These are phyloP conservation scores for Takifugu rubripes DNA, from an alignment of 2,797 vertebrate species.

Conservation along the genomic window DNA sequence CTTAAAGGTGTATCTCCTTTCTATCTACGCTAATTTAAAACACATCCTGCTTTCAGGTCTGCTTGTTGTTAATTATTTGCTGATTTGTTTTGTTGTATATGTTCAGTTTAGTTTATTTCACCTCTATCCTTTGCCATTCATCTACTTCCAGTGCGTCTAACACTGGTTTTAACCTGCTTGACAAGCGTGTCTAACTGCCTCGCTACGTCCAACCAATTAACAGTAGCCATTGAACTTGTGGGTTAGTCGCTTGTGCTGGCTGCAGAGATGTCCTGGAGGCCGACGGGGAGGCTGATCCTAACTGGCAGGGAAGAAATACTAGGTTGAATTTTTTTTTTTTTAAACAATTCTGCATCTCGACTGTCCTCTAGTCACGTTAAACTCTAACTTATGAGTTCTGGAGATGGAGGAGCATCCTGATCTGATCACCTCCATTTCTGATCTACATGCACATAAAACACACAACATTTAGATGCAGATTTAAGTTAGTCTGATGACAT, in stretches of 20 bases:
- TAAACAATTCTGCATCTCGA: background rate
- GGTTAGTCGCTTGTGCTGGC: constrained; percentile 4
- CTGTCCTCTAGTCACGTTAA: constrained; percentile 5
- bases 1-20: too few relatives aligned
- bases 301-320: constrained; percentile 23
- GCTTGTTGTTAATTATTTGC: background rate
- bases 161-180: constrained; percentile 24
- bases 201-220: constrained; percentile 9
- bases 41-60: too few relatives aligned
- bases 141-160: background rate
- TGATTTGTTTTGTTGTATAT: constrained; percentile 7
- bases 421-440: constrained; percentile 47
- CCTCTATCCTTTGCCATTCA: constrained; percentile 4
- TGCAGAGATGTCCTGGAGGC: background rate
- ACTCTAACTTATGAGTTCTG: constrained; percentile 31
- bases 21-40: too few relatives aligned
- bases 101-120: constrained; percentile 5
- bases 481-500: too few relatives aligned
- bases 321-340: constrained; percentile 1
- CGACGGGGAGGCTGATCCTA: constrained; percentile 15
- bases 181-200: constrained; percentile 33
- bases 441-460: constrained; percentile 42
- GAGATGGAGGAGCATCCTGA: constrained; percentile 45
- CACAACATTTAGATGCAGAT: too few relatives aligned
- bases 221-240: constrained; percentile 19